Percentiles rank a stretch among this genome's conserved stretches.
These are phyloP conservation scores for Glomeris marginata DNA, from an alignment of 2,888 invertebrate genomes.

Conservation along the genomic window DNA sequence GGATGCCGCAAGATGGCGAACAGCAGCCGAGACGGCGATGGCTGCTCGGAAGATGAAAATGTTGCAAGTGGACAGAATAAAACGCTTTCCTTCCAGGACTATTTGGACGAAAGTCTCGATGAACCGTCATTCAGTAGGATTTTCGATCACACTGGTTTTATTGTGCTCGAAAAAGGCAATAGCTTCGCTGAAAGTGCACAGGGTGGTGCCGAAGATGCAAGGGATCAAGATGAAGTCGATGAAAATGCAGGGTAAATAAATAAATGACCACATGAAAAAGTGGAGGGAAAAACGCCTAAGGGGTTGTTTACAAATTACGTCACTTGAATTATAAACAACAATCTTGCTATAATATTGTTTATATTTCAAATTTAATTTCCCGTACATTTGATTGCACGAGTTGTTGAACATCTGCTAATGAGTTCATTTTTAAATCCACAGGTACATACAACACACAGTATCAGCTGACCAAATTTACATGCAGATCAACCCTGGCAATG, in stretches of 20 bases:
- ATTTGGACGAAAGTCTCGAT: conserved; percentile 9
- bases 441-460: conserved; percentile 52
- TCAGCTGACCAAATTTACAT: conserved; percentile 50
- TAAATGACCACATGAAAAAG: too few relatives aligned
- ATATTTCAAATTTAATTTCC: too few relatives aligned
- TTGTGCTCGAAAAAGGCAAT: conserved; percentile 5
- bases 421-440: conserved; percentile 27
- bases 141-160: conserved; percentile 6
- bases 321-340: not conserved
- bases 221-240: conserved; percentile 6
- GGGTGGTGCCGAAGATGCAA: conserved; percentile 1
- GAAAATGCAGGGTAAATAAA: conserved; percentile 7
- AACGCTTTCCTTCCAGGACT: conserved; percentile 10
- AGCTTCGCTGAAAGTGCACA: not conserved
- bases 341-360: not conserved
- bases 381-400: too few relatives aligned
- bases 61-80: not conserved
- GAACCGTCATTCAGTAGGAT: conserved; percentile 2
- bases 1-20: too few relatives aligned
- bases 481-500: conserved; percentile 50
- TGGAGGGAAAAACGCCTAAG: too few relatives aligned
- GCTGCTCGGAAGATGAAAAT: too few relatives aligned
- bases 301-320: not conserved
- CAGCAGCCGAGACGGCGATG: too few relatives aligned
- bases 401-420: too few relatives aligned